Conservation (phyloP, 2,888 invertebrate genomes). For the Heliconius erato region DNA sequence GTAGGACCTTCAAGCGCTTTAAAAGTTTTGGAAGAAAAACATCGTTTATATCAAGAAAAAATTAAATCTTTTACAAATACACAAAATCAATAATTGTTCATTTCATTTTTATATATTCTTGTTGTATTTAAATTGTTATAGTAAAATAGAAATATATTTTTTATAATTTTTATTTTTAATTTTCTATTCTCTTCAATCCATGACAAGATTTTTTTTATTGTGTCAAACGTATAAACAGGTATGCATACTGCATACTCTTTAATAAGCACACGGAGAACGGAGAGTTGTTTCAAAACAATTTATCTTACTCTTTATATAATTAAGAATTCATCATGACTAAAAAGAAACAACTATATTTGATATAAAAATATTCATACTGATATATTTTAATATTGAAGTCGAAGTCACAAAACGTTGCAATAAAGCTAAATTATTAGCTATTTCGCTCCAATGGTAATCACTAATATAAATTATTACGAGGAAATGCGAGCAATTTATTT, state of each 20-base stretch:
- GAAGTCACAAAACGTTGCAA: background rate
- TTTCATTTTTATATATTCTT: constrained; percentile 21
- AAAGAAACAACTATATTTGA: background rate
- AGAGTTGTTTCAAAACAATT: background rate
- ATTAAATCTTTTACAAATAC: constrained; percentile 68
- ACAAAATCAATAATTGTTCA: constrained; percentile 38
- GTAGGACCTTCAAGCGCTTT: constrained; percentile 70
- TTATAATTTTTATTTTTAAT: background rate
- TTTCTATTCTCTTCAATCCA: background rate
- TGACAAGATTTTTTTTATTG: no score
- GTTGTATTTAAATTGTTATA: background rate
- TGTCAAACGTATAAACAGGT: background rate
- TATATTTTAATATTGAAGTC: background rate
- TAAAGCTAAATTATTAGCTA: background rate
- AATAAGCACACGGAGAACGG: background rate
- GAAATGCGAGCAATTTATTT: background rate
- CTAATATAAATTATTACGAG: background rate
- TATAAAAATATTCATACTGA: background rate
- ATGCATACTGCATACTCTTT: background rate
- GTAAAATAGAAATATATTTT: background rate
- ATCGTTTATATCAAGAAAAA: constrained; percentile 77
- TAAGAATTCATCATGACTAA: background rate
- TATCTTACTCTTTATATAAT: background rate
- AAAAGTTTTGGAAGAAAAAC: constrained; percentile 75
- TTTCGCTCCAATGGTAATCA: background rate